These are phyloP conservation scores for Coracias cyanogaster DNA, from an alignment of 2,797 vertebrate species.

Conservation along the genomic window DNA sequence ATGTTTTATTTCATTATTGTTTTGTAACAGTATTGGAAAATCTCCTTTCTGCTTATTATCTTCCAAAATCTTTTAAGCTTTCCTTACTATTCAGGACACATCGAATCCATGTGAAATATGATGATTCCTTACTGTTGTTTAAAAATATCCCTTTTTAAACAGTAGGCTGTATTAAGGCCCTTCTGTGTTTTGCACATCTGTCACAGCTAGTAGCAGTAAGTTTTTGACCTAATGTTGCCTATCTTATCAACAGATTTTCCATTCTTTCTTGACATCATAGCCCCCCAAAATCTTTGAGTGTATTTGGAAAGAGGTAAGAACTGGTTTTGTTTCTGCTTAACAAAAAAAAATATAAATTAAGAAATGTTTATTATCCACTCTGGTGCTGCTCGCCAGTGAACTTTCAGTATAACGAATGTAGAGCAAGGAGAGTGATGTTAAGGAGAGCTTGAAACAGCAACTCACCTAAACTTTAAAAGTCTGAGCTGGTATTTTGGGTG, in stretches of 20 bases:
- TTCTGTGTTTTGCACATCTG: neutral
- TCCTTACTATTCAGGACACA: neutral
- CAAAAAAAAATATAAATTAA: too few species aligned
- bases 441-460: neutral
- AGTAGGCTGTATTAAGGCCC: neutral
- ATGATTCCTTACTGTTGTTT: neutral
- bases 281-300: neutral
- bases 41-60: neutral
- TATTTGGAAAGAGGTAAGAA: neutral
- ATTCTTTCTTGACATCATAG: neutral
- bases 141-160: neutral
- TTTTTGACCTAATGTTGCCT: neutral
- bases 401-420: neutral
- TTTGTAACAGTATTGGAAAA: neutral
- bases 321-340: neutral
- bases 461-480: neutral
- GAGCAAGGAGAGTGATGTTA: neutral
- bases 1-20: neutral
- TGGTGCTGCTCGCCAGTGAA: neutral
- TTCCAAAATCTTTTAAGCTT: neutral
- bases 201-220: neutral
- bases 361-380: neutral
- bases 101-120: neutral
- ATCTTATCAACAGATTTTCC: neutral
- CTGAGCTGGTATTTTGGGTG: neutral